Base-by-base conservation (phyloP, 2,888 invertebrate genomes). In the Drosophila imparisetae region DNA sequence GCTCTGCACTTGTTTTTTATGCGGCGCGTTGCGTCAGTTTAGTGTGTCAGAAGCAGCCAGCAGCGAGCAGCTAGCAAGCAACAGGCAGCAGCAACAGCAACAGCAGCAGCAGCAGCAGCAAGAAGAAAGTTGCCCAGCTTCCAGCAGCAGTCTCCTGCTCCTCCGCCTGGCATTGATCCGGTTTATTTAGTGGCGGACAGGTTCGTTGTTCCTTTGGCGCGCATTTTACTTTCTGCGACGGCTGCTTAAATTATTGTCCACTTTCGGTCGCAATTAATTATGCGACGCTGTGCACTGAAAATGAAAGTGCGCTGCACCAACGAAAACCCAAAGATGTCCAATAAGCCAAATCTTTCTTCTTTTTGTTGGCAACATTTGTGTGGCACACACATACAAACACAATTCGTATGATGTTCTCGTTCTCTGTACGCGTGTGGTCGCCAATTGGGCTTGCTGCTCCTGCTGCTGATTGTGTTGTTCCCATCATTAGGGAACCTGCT, bases 221-320 rank as follows among this genome's bases (percentile, higher is more conserved):
- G 59, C 81, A 79, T 81, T 87, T 88, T 90, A 79, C 86, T 86
- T 90, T 86, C 90, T 76, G 91, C 90, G 72, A 77, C 78, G 80
- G 75, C 78, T 70, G 86, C 75, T 83, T 78, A 86, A 86, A 87
- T 83, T 69, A 87, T 87, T 78, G 83, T 87, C 90, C 88, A 90
- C 87, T 87, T 87, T 87, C 86, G 89, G 91, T 88, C 90, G 91
- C 91, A 90, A 87, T 87, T 90, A 87, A 87, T 87, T 90, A 87
- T 87, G 90, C 91, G 75, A 76, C 81, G 82, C 50, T 50, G 57
- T 58, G 79, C 72, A 77, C 79, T 89, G 86, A 87, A 87, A 87
- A 87, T 87, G 86, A 87, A 87, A 87, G 86, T 87, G 90, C 83
- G 73, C 77, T 59, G 42, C 62, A 18, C 42, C 21, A 32, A 11